Base-by-base conservation (phyloP, 1,140 invertebrate species). In the Hylyphantes graminicola region DNA sequence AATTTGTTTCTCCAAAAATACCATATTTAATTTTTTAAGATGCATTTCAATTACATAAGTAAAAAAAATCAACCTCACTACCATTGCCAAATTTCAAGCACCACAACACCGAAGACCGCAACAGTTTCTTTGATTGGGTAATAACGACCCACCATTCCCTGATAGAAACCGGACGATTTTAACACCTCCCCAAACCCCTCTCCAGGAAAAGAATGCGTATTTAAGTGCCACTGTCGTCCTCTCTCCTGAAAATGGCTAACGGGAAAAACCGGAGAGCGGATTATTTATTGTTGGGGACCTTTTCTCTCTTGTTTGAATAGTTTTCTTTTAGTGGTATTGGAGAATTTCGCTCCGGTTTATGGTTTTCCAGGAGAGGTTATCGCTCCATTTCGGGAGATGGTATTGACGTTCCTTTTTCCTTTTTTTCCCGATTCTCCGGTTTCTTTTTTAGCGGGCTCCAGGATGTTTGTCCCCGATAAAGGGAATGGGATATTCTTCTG, bases 101-200 rank as follows among this genome's bases (percentile, higher is more conserved):
- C 35, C 35, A 35, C 35, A 35, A 1, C 35, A 68, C 54, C 21
- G 59, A 73, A 51, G 57, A 53, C 73, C 73, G 70, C 70, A 17
- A 64, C 77, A 73, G 82, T 84, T 84, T 76, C 64, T 61, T 84
- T 75, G 73, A 84, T 84, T 76, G 73, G 82, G 82, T 84, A 84
- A 85, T 85, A 81, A 85, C 85, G 67, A 75, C 55, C 53, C 76
- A 63, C 76, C 57, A 63, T 67, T 77, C 48, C 55, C 64, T 80
- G 77, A 80, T 80, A 67, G 77, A 21, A 80, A 55, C 68, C 65
- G 65, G 77, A 80, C 77, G 77, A 80, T 70, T 80, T 80, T 80
- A 64, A 80, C 77, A 80, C 77, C 77, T 80, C 63, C 53, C 48
- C 59, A 15, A 15, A 59, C 17, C 53, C 65, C 64, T 80, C 61